Percentiles rank a stretch among this genome's conserved stretches.
These are phyloP conservation scores for Chaetophractus vellerosus DNA, from an alignment of 2,797 vertebrate genomes.

Conservation along the genomic window DNA sequence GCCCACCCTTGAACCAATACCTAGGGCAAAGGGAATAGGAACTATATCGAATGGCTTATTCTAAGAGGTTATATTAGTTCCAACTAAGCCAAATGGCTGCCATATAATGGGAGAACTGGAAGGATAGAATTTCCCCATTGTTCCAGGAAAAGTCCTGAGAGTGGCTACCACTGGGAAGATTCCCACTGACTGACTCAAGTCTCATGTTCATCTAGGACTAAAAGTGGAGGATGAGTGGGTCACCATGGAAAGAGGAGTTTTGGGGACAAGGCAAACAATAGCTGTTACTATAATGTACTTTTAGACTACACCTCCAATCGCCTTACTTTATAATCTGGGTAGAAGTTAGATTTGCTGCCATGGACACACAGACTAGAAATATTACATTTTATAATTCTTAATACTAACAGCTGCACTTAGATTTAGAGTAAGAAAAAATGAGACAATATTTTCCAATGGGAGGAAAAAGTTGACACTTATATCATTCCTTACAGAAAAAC, in stretches of 20 bases:
- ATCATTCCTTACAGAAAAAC: constrained; percentile 14
- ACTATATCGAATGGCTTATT: not conserved
- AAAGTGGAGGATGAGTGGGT: not conserved
- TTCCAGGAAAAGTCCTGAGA: not conserved
- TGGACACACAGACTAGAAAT: constrained; percentile 45
- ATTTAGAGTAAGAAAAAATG: constrained; percentile 70
- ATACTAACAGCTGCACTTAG: constrained; percentile 71
- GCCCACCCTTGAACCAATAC: not conserved
- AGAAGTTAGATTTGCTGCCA: constrained; percentile 69
- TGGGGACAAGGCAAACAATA: not conserved
- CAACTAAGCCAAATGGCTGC: not conserved
- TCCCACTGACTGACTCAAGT: not conserved
- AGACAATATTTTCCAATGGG: constrained; percentile 67
- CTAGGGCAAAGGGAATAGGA: not conserved
- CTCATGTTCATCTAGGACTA: not conserved
- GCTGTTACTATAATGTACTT: constrained; percentile 9
- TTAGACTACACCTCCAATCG: constrained; percentile 52
- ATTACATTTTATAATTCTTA: constrained; percentile 72
- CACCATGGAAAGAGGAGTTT: not conserved
- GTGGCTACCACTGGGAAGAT: not conserved
- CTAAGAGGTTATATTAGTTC: not conserved
- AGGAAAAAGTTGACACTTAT: constrained; percentile 58
- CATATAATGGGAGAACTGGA: not conserved
- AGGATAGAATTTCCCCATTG: not conserved
- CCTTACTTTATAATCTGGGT: constrained; percentile 64